These are phyloP conservation scores for Clarias magur DNA, from an alignment of 2,113 vertebrate genomes.

Conservation along the genomic window DNA sequence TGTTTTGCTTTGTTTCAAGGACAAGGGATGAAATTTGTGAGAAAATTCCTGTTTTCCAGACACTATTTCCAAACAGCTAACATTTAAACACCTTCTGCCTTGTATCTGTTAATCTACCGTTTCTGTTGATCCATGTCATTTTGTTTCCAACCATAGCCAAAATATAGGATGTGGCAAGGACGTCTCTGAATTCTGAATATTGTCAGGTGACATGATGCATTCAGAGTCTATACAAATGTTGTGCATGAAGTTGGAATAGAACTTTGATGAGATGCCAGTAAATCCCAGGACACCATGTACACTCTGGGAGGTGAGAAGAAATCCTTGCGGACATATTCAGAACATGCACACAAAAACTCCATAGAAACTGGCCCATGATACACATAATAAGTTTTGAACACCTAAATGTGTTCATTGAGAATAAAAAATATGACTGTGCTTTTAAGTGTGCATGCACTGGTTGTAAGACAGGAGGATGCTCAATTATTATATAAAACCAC, in stretches of 20 bases:
- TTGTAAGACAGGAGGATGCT: neutral
- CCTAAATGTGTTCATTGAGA: neutral
- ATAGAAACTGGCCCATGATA: neutral
- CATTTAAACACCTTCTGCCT: neutral
- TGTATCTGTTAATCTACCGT: neutral
- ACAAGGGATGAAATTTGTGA: neutral
- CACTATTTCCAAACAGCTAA: neutral
- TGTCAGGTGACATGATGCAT: neutral
- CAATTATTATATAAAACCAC: neutral
- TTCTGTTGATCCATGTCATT: neutral
- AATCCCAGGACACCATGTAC: neutral
- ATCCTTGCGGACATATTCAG: neutral
- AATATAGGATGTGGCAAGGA: neutral
- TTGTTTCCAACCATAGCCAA: neutral
- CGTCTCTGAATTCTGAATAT: neutral
- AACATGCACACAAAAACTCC: neutral
- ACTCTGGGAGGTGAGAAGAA: neutral
- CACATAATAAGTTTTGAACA: neutral
- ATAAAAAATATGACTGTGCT: neutral
- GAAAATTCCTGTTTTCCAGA: neutral
- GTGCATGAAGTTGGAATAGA: neutral
- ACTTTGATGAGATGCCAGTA: neutral
- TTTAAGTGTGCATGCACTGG: neutral
- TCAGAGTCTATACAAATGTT: neutral
- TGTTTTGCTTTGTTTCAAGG: neutral